phyloP scores from a whole-genome alignment of 2,797 vertebrate species.

The Cheirogaleus major region DNA sequence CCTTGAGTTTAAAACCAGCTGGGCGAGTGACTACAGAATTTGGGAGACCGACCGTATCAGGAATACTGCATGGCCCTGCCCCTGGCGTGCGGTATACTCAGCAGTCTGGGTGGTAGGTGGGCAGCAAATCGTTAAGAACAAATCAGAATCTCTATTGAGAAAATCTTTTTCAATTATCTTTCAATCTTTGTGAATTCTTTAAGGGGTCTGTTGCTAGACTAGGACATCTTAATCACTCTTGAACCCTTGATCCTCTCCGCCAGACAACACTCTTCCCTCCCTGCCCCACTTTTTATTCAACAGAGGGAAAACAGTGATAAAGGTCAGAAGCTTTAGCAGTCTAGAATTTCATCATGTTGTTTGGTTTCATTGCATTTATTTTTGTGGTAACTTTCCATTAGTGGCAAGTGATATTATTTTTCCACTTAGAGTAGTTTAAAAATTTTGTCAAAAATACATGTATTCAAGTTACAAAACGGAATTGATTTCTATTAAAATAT shows the following conservation, averaged over 20 bases:
- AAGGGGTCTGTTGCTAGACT: neutral
- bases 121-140: neutral
- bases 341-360: neutral
- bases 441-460: conserved; percentile 3
- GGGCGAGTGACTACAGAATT: neutral
- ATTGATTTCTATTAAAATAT: neutral
- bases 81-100: rapidly evolving
- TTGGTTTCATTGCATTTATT: conserved; percentile 3
- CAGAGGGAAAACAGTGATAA: neutral
- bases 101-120: neutral
- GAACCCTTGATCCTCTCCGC: neutral
- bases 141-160: neutral
- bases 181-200: neutral
- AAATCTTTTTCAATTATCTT: neutral
- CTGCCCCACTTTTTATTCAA: neutral
- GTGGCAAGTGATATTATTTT: neutral
- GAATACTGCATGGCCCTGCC: too few species aligned
- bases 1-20: neutral
- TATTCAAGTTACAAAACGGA: neutral
- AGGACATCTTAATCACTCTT: neutral
- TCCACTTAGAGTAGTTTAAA: neutral
- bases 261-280: neutral
- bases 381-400: conserved; percentile 6
- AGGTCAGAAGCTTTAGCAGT: neutral
- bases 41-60: neutral